Conservation (phyloP, 2,797 vertebrate species). For the Helarctos malayanus region DNA sequence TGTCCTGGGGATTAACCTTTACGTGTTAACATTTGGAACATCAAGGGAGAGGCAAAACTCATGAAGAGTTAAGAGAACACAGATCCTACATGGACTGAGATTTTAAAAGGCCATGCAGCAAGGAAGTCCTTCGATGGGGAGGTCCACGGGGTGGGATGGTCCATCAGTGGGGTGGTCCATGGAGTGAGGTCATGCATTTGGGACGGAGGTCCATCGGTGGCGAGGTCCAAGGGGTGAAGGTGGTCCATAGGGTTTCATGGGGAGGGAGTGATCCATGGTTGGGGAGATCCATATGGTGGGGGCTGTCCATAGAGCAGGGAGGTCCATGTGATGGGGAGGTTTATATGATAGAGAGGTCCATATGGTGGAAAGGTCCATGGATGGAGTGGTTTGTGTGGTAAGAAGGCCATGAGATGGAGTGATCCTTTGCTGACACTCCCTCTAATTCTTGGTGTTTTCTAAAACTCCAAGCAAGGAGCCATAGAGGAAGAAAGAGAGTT, state of each 20-base stretch:
- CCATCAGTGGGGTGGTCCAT: fast-evolving
- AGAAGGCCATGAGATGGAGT: too few species aligned
- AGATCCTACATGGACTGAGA: fast-evolving
- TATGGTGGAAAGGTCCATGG: too few species aligned
- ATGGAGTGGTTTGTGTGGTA: too few species aligned
- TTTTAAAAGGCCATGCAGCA: background rate
- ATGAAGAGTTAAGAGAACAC: background rate
- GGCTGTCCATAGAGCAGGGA: background rate
- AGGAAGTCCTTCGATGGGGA: too few species aligned
- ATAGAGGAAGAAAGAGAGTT: fast-evolving
- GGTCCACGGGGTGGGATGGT: fast-evolving
- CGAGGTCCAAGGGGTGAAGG: background rate
- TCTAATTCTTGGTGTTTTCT: background rate
- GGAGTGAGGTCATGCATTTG: fast-evolving
- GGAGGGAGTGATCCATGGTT: background rate
- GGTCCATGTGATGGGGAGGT: fast-evolving
- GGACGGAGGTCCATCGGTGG: background rate
- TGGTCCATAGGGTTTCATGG: background rate
- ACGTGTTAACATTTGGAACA: background rate
- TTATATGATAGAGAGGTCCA: too few species aligned
- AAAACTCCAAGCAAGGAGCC: background rate
- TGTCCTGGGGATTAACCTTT: background rate
- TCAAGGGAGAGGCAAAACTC: background rate
- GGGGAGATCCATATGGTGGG: background rate
- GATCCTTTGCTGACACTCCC: background rate